Percentiles rank a stretch among this genome's conserved stretches.
Evolutionary conservation across 2,888 invertebrate species (phyloP).

Genomic region (Limnephilus rhombicus): DNA sequence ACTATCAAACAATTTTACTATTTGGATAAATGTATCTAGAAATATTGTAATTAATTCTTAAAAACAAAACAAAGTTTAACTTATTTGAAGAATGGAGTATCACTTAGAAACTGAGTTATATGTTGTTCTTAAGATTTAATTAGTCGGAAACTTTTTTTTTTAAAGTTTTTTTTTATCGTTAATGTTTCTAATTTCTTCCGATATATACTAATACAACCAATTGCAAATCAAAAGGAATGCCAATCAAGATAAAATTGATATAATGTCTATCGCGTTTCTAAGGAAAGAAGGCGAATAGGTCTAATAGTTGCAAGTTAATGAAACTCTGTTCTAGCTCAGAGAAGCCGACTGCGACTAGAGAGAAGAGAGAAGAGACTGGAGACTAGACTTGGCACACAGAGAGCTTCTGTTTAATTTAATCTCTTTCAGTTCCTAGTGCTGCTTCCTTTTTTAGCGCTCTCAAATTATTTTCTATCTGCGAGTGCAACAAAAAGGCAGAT

Average conservation of each 20-base stretch:
- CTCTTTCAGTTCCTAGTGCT: constrained; percentile 38
- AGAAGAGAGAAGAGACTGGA: not conserved
- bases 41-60: too few relatives aligned
- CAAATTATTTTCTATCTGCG: constrained; percentile 11
- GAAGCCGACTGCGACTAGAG: constrained; percentile 3
- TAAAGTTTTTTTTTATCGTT: too few relatives aligned
- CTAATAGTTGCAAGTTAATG: not conserved
- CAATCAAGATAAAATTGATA: not conserved
- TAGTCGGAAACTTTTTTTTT: too few relatives aligned
- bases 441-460: constrained; percentile 39
- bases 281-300: not conserved
- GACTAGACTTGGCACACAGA: constrained; percentile 37
- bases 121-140: too few relatives aligned
- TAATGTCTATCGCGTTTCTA: not conserved
- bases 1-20: too few relatives aligned
- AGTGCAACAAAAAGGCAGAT: constrained; percentile 6
- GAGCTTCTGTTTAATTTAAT: constrained; percentile 55
- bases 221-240: not conserved
- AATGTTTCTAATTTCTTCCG: too few relatives aligned
- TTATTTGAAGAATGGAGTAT: too few relatives aligned
- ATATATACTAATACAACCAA: too few relatives aligned
- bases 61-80: too few relatives aligned
- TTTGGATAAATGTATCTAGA: too few relatives aligned
- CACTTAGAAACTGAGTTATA: too few relatives aligned
- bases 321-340: not conserved